Evolutionary conservation across 2,113 vertebrate genomes (phyloP).

Genomic region (Acrocephalus kingi): DNA sequence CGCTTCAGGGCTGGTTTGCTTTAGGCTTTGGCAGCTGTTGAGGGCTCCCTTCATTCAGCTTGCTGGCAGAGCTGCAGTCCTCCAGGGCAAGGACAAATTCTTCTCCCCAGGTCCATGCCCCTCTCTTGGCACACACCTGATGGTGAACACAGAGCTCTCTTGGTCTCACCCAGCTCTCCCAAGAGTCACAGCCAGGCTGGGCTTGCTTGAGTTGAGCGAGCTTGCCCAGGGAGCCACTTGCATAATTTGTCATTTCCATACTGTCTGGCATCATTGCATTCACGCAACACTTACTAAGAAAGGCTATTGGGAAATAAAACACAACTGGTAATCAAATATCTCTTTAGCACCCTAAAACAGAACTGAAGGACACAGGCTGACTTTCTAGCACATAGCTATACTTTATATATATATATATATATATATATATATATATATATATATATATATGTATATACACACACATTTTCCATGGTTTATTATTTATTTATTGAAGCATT

Average conservation of each 20-base stretch:
- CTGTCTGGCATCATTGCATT: not conserved
- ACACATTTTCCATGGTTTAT: not conserved
- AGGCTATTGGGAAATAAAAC: not conserved
- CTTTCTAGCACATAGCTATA: not conserved
- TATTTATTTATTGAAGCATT: not conserved
- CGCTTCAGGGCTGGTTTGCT: not conserved
- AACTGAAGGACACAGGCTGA: not conserved
- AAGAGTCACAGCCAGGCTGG: not conserved
- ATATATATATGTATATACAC: not conserved
- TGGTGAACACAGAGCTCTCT: not conserved
- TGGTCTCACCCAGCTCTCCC: rapidly evolving
- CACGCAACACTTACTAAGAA: rapidly evolving
- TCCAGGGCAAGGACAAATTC: not conserved
- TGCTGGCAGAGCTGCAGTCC: not conserved
- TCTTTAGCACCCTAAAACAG: not conserved
- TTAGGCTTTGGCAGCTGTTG: not conserved
- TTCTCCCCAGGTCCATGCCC: not conserved
- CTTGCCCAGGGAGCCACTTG: not conserved
- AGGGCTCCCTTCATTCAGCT: not conserved
- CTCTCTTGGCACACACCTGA: not conserved
- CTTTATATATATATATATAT: no score
- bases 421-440: not conserved
- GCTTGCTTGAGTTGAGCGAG: not conserved
- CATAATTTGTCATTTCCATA: not conserved
- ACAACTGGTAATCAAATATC: not conserved